Conservation (phyloP, 2,888 invertebrate genomes). For the Tachina lurida region DNA sequence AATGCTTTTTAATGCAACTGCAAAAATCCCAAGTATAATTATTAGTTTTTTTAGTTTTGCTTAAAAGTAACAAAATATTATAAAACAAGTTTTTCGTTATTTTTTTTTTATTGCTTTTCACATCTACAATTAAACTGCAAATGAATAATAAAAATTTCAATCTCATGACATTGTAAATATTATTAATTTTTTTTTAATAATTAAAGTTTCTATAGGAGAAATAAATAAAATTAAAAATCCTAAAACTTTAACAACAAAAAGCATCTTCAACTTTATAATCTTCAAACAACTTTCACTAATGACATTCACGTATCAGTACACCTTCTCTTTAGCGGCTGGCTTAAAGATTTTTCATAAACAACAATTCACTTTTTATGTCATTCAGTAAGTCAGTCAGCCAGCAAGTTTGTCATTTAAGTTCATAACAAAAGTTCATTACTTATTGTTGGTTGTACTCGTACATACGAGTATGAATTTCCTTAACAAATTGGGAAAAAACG, state of each 20-base stretch:
- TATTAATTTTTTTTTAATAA: not conserved
- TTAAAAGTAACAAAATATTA: constrained; percentile 39
- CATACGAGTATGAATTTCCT: not conserved
- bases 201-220: constrained; percentile 11
- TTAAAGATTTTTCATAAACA: constrained; percentile 36
- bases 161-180: constrained; percentile 58
- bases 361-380: constrained; percentile 17
- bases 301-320: constrained; percentile 34
- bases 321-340: constrained; percentile 13
- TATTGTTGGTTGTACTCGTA: not conserved
- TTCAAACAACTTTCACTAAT: constrained; percentile 64
- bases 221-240: not conserved
- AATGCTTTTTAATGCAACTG: constrained; percentile 3
- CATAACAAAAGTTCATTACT: constrained; percentile 14
- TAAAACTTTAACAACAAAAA: constrained; percentile 18
- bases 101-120: constrained; percentile 15
- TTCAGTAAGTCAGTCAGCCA: constrained; percentile 9
- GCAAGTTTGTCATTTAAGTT: constrained; percentile 15
- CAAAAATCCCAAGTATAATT: constrained; percentile 39
- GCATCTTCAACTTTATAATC: constrained; percentile 14
- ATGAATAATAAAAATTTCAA: constrained; percentile 22
- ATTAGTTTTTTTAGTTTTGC: not conserved
- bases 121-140: constrained; percentile 34
- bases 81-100: constrained; percentile 32
- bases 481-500: constrained; percentile 16